These are phyloP conservation scores for Toxotes jaculatrix DNA, from an alignment of 2,113 vertebrate species.

Conservation along the genomic window DNA sequence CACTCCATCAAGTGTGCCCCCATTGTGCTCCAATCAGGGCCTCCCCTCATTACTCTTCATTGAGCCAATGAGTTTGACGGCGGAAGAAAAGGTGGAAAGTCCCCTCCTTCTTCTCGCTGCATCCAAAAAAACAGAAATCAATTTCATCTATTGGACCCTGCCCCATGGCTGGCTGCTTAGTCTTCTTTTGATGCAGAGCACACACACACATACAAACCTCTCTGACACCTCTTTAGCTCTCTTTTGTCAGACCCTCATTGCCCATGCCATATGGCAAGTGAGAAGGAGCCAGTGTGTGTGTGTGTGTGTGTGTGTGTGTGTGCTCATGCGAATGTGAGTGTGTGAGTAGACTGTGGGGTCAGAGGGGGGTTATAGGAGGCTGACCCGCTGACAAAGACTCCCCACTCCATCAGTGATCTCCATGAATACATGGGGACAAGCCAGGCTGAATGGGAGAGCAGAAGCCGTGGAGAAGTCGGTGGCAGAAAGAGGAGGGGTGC, in stretches of 20 bases:
- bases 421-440: constrained; percentile 91
- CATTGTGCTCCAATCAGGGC: constrained; percentile 78
- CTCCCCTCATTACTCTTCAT: constrained; percentile 80
- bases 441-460: constrained; percentile 80
- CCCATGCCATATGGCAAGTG: constrained; percentile 94
- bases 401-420: constrained; percentile 85
- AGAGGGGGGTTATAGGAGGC: constrained; percentile 79
- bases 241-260: constrained; percentile 78
- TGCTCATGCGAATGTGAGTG: constrained; percentile 26
- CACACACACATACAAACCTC: constrained; percentile 59
- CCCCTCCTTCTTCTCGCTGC: constrained; percentile 58
- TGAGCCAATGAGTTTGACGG: constrained; percentile 71
- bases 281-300: constrained; percentile 78
- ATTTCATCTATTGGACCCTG: constrained; percentile 83
- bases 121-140: constrained; percentile 85
- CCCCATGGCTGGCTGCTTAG: constrained; percentile 66
- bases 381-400: constrained; percentile 88
- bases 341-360: constrained; percentile 77
- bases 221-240: constrained; percentile 81
- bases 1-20: constrained; percentile 82
- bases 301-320: constrained; percentile 46
- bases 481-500: constrained; percentile 56
- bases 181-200: constrained; percentile 66
- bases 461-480: constrained; percentile 71
- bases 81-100: constrained; percentile 69